A percentile compares a stretch with the other conserved stretches of the same genome.
These are phyloP conservation scores for Schizothorax lantsangensis DNA, from an alignment of 2,797 vertebrate genomes.

Conservation along the genomic window DNA sequence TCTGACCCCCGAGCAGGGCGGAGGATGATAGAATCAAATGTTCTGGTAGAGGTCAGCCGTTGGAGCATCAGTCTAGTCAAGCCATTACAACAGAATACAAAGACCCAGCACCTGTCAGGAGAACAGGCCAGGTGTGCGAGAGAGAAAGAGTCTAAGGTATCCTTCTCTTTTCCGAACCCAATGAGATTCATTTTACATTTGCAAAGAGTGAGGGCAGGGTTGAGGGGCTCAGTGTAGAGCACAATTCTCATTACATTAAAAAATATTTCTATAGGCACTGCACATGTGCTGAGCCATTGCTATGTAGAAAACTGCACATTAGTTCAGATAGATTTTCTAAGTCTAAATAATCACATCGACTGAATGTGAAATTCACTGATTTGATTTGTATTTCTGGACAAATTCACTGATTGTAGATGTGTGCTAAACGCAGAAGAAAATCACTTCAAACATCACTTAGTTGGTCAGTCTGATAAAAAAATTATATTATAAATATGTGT, in stretches of 20 bases:
- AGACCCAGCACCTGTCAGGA: constrained; percentile 52
- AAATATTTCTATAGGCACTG: not conserved
- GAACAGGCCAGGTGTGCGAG: constrained; percentile 51
- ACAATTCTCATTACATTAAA: not conserved
- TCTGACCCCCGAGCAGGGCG: constrained; percentile 78
- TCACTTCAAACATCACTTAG: not conserved
- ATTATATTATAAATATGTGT: too few species aligned
- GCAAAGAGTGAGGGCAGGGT: constrained; percentile 21
- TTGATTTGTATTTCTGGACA: not conserved
- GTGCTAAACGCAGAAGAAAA: not conserved
- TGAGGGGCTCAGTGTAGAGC: not conserved
- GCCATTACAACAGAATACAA: constrained; percentile 72
- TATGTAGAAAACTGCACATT: not conserved
- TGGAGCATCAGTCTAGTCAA: constrained; percentile 88
- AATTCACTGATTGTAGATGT: not conserved
- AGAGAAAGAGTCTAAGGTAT: constrained; percentile 30
- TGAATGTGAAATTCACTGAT: not conserved
- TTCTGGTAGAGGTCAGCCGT: constrained; percentile 84
- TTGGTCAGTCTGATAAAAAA: not conserved
- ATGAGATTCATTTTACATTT: constrained; percentile 48
- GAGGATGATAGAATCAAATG: constrained; percentile 91
- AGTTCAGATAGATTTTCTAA: not conserved
- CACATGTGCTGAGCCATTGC: not conserved
- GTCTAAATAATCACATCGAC: not conserved
- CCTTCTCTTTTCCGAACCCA: constrained; percentile 39